Percentiles rank a stretch among this genome's conserved stretches.
Evolutionary conservation across 1,140 invertebrate species (phyloP).

Genomic region (Teleogryllus occipitalis): DNA sequence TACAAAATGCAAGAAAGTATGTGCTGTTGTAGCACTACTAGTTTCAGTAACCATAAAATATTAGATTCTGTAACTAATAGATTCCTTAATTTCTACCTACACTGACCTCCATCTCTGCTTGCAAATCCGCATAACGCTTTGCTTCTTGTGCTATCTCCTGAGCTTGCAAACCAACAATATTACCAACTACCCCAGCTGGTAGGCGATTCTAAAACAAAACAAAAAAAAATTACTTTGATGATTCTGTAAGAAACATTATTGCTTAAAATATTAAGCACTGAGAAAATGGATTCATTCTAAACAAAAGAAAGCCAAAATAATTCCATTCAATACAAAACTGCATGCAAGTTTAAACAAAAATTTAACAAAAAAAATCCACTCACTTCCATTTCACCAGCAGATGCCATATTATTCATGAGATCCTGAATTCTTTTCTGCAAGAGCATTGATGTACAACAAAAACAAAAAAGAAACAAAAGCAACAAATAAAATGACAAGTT

Average conservation of each 20-base stretch:
- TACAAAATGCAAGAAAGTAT: too few relatives aligned
- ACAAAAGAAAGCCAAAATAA: background rate
- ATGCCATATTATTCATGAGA: constrained; percentile 38
- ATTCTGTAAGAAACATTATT: too few relatives aligned
- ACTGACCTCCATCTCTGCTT: constrained; percentile 28
- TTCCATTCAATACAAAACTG: background rate
- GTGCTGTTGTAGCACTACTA: too few relatives aligned
- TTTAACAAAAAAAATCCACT: constrained; percentile 19
- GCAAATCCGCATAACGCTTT: constrained; percentile 47
- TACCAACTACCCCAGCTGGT: constrained; percentile 37
- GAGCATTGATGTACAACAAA: constrained; percentile 22
- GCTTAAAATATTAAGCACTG: too few relatives aligned
- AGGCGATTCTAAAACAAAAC: constrained; percentile 29
- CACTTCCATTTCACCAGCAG: constrained; percentile 40
- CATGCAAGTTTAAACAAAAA: background rate
- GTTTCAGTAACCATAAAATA: too few relatives aligned
- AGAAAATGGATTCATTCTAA: background rate
- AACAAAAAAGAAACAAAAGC: constrained; percentile 22
- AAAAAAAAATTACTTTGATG: background rate
- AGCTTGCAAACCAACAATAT: constrained; percentile 42
- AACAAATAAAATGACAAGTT: constrained; percentile 21
- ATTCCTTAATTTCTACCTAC: too few relatives aligned
- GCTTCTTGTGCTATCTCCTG: constrained; percentile 44
- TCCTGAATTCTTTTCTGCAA: constrained; percentile 37
- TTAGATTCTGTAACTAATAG: too few relatives aligned